Base-by-base conservation (phyloP, 2,113 vertebrate genomes). In the Penelope pileata region DNA sequence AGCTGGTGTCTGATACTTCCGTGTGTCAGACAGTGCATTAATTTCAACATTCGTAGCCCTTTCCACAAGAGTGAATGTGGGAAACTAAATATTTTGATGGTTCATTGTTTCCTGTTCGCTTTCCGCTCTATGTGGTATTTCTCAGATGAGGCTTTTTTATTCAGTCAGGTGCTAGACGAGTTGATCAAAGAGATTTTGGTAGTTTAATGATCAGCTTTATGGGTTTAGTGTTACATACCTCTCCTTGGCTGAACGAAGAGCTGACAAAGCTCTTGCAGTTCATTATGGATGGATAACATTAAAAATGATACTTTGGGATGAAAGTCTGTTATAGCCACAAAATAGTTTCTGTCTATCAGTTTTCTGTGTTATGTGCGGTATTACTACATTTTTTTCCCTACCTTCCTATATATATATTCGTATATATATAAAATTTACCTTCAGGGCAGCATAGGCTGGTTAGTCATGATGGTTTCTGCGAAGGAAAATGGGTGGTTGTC, bases 341-440 rank as follows among this genome's bases (percentile, higher is more conserved):
- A 56, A 13, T 21, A 50, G 5, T 8, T 80, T 64, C 75, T 60
- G 22, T 30, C 21, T 15, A 56, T 90, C 6, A 59, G 0, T 10
- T 14, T 63, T 16, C 77, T 34, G 8, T 27, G 5, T 30, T 24
- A 8, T 34, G 19, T 22, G 34, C 34, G n/a, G 53, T 12, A 26
- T 51, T 47, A 27, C 38, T 54, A 34, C 3, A 13, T 58, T 67
- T 83, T 6, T 59, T 50, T 78, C 42, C n/a, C n/a, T 91, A 29
- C 27, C 2, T 76, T 7, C 1, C 1, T 66, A 5, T 19, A 6
- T 34, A 2, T 26, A 15, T 43, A 45, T 43, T 43, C n/a, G n/a
- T 43, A 10, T 21, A 47, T 43, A 22, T 4, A 2, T 60, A 51
- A 36, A 10, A 7, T 45, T 75, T 82, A 26, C 34, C 11, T 68